A percentile compares a stretch with the other conserved stretches of the same genome.
phyloP scores from a whole-genome alignment of 2,888 invertebrate species.

The Bhutanitis thaidina region DNA sequence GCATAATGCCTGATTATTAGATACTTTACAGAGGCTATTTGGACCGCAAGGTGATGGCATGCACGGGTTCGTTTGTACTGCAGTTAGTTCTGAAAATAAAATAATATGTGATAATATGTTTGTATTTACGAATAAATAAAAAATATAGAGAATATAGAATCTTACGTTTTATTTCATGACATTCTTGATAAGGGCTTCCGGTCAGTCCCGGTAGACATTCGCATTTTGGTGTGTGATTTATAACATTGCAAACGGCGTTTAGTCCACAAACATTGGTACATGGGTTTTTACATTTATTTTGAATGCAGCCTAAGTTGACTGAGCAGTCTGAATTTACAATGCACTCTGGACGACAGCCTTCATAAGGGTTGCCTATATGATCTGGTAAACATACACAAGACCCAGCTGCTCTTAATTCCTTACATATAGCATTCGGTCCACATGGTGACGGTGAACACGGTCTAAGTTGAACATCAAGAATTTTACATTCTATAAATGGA shows the following conservation, averaged over 20 bases:
- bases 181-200: slow-evolving; percentile 81
- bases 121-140: too few species aligned
- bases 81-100: slow-evolving; percentile 45
- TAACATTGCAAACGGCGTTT: slow-evolving; percentile 85
- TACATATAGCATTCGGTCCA: slow-evolving; percentile 86
- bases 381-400: slow-evolving; percentile 84
- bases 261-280: slow-evolving; percentile 87
- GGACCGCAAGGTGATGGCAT: slow-evolving; percentile 87
- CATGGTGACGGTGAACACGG: slow-evolving; percentile 87
- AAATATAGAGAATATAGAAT: too few species aligned
- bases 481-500: slow-evolving; percentile 80
- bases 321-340: slow-evolving; percentile 86
- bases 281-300: slow-evolving; percentile 87
- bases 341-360: slow-evolving; percentile 88
- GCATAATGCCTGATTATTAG: slow-evolving; percentile 85
- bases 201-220: slow-evolving; percentile 82
- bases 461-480: slow-evolving; percentile 66
- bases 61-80: slow-evolving; percentile 81
- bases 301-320: slow-evolving; percentile 85
- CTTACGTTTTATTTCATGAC: slow-evolving; percentile 61
- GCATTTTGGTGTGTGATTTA: slow-evolving; percentile 86
- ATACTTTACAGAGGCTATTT: slow-evolving; percentile 86
- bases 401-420: slow-evolving; percentile 83
- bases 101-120: not conserved
- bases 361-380: slow-evolving; percentile 87